These are phyloP conservation scores for Asbolus verrucosus DNA, from an alignment of 1,140 invertebrate genomes.

Conservation along the genomic window DNA sequence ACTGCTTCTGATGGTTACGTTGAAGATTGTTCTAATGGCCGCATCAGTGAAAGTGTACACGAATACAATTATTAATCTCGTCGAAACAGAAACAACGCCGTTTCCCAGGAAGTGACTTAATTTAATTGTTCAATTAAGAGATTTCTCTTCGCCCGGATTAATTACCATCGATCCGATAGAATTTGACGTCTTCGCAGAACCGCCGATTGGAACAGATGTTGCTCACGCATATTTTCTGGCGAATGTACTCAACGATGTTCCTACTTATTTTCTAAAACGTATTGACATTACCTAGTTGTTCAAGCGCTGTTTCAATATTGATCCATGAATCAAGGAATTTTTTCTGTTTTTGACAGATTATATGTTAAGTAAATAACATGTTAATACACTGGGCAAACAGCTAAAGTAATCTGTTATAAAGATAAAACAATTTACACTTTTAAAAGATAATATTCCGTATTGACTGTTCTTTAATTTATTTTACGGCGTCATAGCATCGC, in stretches of 20 bases:
- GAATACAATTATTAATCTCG: slow-evolving; percentile 34
- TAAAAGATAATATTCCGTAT: slow-evolving; percentile 44
- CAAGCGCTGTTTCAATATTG: slow-evolving; percentile 40
- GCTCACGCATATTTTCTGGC: slow-evolving; percentile 31
- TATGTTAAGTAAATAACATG: slow-evolving; percentile 43
- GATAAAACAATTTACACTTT: slow-evolving; percentile 46
- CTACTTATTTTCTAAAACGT: slow-evolving; percentile 33
- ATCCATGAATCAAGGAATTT: slow-evolving; percentile 40
- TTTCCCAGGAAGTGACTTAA: slow-evolving; percentile 37
- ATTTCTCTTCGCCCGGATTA: slow-evolving; percentile 20
- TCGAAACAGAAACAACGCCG: slow-evolving; percentile 22
- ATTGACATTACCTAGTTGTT: slow-evolving; percentile 42
- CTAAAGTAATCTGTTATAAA: slow-evolving; percentile 44
- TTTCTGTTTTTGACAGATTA: slow-evolving; percentile 43
- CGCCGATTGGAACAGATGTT: slow-evolving; percentile 15
- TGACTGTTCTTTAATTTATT: slow-evolving; percentile 45
- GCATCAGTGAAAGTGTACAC: slow-evolving; percentile 45
- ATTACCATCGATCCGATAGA: too few relatives aligned
- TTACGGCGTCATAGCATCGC: slow-evolving; percentile 38
- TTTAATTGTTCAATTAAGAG: slow-evolving; percentile 13
- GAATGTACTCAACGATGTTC: slow-evolving; percentile 32
- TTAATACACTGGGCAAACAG: slow-evolving; percentile 40
- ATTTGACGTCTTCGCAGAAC: slow-evolving; percentile 25
- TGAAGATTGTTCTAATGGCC: slow-evolving; percentile 38
- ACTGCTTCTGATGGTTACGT: slow-evolving; percentile 49